Base-by-base conservation (phyloP, 2,113 vertebrate species). In the Petrocephalus microphthalmus region DNA sequence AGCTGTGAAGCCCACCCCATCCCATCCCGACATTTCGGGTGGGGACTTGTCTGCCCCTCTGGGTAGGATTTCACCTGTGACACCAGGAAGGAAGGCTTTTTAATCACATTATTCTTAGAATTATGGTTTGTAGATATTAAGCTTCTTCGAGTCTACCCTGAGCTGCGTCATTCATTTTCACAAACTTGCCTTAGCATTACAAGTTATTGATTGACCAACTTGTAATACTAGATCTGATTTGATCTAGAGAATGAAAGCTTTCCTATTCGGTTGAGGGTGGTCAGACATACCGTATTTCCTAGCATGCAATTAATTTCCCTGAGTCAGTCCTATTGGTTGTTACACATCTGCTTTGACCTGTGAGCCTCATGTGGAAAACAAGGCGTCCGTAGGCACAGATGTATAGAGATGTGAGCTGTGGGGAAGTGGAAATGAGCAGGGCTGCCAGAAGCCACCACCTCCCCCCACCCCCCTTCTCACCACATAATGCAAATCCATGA, bases 401-500 rank as follows among this genome's bases (percentile, higher is more conserved):
- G 7, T 56, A 54, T 13, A 53, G 45, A 85, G 51, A 33, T 29
- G 51, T 54, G 84, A 29, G 1, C 25, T 20, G 15, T 22, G 13
- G 5, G 8, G 22, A 37, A 2, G 5, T 17, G 33, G 15, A 37
- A 42, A 19, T 71, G 42, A 45, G 37, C 7, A 8, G 37, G 20
- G 25, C n/a, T 0, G 10, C 25, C 20, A 49, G 78, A 29, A 13
- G 7, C 17, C 4, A 37, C 37, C 33, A 2, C 5, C 52, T 53
- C n/a, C 71, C 13, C 5, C 19, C 19, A 2, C 3, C 25, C 84
- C 51, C 29, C 64, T 49, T 91, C 94, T 96, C 93, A 90, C 94
- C 95, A 94, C 93, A 95, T 96, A 96, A 97, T 97, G 6, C 71
- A 33, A 96, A 96, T 96, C 96, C 95, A 94, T 95, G 93, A 95